Evolutionary conservation across 2,888 invertebrate species (phyloP), one percentile per base, ranked within the genome.

Genomic region (Eupeodes latifasciatus): DNA sequence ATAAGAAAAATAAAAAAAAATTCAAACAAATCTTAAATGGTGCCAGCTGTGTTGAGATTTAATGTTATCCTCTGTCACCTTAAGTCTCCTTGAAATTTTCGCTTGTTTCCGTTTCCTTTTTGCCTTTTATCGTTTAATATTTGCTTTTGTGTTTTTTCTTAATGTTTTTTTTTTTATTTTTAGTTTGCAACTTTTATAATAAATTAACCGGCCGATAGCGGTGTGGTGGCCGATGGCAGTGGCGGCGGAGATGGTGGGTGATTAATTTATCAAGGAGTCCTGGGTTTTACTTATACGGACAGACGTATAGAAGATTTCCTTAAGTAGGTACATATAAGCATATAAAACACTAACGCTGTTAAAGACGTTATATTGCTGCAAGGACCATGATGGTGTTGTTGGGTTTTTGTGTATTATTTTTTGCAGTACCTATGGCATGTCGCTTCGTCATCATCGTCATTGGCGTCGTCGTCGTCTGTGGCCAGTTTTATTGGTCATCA

Each of bases 31-130:
- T 88, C 72, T 77, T 76, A 72, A 62, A 77, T 81, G 87, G 69
- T 78, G 81, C 87, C 87, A 84, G 87, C 87, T 88, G 87, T 84
- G 83, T 84, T 81, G 84, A 77, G 81, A 81, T 81, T 84, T 84
- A 88, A 88, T 84, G 87, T 80, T 84, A 74, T 81, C 77, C 77
- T 84, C 77, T 84, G 84, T 81, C 87, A 88, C 75, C 87, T 87
- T 80, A 80, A 62, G 76, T 84, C 78, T 76, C 71, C 57, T 51
- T 53, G n/a, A 40, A 34, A n/a, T 14, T 57, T 53, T 64, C 3
- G 11, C 34, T 57, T 55, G 10, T 9, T 12, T 27, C 40, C 40
- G 40, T 27, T 44, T 61, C 3, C 64, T 34, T 40, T 53, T 51
- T 16, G 19, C 14, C 34, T 67, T 69, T 49, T 16, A 40, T 72